Conservation (phyloP, 2,888 invertebrate genomes). For the Phengaris arion region DNA sequence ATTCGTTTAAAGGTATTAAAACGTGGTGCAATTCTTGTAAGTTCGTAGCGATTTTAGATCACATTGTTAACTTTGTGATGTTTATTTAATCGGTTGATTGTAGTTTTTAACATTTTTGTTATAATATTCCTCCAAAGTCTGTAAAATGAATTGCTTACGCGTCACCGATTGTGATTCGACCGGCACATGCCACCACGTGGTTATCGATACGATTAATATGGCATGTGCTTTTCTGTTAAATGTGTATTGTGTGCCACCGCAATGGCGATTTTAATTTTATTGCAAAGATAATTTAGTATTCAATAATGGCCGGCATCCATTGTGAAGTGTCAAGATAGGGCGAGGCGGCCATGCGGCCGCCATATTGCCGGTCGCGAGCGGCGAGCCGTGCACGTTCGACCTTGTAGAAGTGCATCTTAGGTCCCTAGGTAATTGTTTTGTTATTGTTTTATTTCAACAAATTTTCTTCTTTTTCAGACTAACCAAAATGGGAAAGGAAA, state of each 20-base stretch:
- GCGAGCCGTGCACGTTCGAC: constrained; percentile 68
- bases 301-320: constrained; percentile 71
- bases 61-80: background rate
- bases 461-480: constrained; percentile 66
- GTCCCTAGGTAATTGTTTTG: constrained; percentile 39
- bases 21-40: constrained; percentile 38
- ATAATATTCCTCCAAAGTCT: constrained; percentile 27
- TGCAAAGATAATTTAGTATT: constrained; percentile 29
- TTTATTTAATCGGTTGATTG: background rate
- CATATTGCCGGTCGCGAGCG: constrained; percentile 75
- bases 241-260: background rate
- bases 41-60: background rate
- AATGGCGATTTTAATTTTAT: constrained; percentile 14
- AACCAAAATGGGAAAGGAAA: constrained; percentile 97
- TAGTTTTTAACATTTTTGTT: background rate
- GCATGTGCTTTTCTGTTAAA: background rate
- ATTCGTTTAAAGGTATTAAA: constrained; percentile 20
- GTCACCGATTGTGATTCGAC: constrained; percentile 63
- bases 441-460: constrained; percentile 39
- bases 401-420: constrained; percentile 62
- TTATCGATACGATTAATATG: constrained; percentile 44
- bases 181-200: constrained; percentile 76
- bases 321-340: constrained; percentile 78
- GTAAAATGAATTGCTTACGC: constrained; percentile 66
- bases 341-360: constrained; percentile 79